phyloP scores from a whole-genome alignment of 1,140 invertebrate species.

The Rhyacophila brunnea region DNA sequence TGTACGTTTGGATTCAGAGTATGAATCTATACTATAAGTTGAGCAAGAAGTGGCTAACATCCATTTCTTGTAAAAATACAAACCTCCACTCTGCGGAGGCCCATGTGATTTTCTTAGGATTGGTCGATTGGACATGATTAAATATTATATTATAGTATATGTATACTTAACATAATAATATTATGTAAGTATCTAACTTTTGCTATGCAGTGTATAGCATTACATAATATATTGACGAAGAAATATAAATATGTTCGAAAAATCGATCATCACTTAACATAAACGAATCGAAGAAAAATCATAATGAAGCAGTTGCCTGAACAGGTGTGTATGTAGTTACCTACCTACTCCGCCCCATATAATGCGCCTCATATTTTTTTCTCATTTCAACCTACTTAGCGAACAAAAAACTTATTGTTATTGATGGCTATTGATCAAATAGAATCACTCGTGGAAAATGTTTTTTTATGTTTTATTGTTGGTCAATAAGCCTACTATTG shows the following conservation, averaged over 20 bases:
- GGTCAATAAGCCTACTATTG: neutral
- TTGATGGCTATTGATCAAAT: conserved; percentile 23
- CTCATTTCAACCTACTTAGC: conserved; percentile 28
- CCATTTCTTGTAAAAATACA: no score
- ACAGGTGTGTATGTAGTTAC: conserved; percentile 27
- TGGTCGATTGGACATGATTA: no score
- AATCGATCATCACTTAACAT: conserved; percentile 29
- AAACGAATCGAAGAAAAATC: conserved; percentile 20
- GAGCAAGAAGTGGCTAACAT: no score
- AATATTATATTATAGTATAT: no score
- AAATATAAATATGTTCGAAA: conserved; percentile 5
- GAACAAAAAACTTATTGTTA: conserved; percentile 23
- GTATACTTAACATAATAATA: no score
- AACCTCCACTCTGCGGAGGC: no score
- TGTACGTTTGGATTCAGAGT: no score
- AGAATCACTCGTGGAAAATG: neutral
- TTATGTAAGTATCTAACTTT: no score
- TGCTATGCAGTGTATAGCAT: no score
- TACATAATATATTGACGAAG: neutral
- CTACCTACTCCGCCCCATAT: neutral
- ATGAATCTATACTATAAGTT: no score
- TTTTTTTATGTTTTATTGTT: neutral
- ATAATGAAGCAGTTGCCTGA: conserved; percentile 18
- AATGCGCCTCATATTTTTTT: conserved; percentile 7
- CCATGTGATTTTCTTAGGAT: no score